A percentile compares a stretch with the other conserved stretches of the same genome.
Conservation (phyloP, 2,888 invertebrate genomes). For the Folsomia candida region DNA sequence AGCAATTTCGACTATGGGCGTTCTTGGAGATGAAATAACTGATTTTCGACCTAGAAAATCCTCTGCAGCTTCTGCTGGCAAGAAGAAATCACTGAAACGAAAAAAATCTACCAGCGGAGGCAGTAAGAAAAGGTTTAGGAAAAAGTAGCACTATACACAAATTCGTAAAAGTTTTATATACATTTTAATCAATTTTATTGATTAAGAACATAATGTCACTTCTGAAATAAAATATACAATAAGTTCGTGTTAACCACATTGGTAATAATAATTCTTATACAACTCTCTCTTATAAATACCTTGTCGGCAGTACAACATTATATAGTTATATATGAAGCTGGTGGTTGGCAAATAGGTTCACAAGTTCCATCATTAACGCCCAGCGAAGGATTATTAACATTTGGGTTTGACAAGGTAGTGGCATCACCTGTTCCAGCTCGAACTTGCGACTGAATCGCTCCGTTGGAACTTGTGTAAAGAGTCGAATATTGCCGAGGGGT, state of each 20-base stretch:
- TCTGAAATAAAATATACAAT: no score
- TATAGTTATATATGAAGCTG: neutral
- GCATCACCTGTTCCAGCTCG: neutral
- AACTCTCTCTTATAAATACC: no score
- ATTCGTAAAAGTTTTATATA: neutral
- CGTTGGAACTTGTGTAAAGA: neutral
- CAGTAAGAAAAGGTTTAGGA: conserved; percentile 36
- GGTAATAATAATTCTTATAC: no score
- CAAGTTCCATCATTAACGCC: neutral
- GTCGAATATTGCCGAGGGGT: neutral
- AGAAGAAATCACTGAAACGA: conserved; percentile 15
- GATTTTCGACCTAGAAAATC: conserved; percentile 56
- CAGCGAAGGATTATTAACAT: neutral
- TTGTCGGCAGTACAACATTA: neutral
- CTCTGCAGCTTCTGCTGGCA: neutral
- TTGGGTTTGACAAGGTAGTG: no score
- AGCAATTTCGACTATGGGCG: conserved; percentile 72
- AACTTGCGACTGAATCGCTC: neutral
- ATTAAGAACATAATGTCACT: no score
- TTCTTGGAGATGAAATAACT: conserved; percentile 77
- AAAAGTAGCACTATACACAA: conserved; percentile 14
- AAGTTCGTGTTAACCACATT: no score
- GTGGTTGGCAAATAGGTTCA: neutral
- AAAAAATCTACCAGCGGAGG: conserved; percentile 15
- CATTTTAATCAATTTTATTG: neutral